Evolutionary conservation across 2,888 invertebrate species (phyloP).

Genomic region (Drosophila paranaensis): DNA sequence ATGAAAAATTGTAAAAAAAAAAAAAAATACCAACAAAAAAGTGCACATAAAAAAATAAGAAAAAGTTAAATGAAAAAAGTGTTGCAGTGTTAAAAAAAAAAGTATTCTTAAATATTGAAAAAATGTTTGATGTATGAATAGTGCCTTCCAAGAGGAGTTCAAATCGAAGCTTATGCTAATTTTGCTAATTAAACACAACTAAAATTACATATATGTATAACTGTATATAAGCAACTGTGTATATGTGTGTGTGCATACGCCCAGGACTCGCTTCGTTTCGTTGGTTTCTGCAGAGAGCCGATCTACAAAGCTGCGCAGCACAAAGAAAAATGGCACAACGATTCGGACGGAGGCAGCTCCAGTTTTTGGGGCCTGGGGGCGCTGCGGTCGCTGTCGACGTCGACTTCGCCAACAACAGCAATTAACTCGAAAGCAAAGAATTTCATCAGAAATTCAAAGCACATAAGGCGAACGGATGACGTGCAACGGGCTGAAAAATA

Average conservation of each 20-base stretch:
- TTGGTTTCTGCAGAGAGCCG: constrained; percentile 54
- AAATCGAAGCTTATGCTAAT: constrained; percentile 42
- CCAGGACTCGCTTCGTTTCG: constrained; percentile 50
- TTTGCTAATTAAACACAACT: constrained; percentile 17
- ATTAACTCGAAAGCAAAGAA: constrained; percentile 81
- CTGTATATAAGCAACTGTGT: constrained; percentile 6
- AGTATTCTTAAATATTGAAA: background rate
- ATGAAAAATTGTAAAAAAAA: constrained; percentile 11
- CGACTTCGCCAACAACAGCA: constrained; percentile 50
- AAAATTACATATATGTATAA: constrained; percentile 1
- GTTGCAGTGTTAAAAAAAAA: constrained; percentile 21
- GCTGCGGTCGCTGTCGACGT: constrained; percentile 18
- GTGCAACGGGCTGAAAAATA: constrained; percentile 72
- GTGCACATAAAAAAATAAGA: constrained; percentile 21
- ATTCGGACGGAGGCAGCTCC: constrained; percentile 49
- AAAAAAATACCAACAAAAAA: constrained; percentile 25
- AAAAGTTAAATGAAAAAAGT: constrained; percentile 25
- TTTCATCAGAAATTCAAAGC: constrained; percentile 82
- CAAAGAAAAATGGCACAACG: constrained; percentile 78
- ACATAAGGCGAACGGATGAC: constrained; percentile 72
- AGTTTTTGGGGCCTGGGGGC: constrained; percentile 38
- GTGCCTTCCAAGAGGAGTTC: background rate
- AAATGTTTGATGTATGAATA: background rate
- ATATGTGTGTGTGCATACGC: constrained; percentile 35
- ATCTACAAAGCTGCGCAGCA: constrained; percentile 68